Percentiles rank a stretch among this genome's conserved stretches.
Evolutionary conservation across 2,113 vertebrate species (phyloP).

Genomic region (Perca fluviatilis): DNA sequence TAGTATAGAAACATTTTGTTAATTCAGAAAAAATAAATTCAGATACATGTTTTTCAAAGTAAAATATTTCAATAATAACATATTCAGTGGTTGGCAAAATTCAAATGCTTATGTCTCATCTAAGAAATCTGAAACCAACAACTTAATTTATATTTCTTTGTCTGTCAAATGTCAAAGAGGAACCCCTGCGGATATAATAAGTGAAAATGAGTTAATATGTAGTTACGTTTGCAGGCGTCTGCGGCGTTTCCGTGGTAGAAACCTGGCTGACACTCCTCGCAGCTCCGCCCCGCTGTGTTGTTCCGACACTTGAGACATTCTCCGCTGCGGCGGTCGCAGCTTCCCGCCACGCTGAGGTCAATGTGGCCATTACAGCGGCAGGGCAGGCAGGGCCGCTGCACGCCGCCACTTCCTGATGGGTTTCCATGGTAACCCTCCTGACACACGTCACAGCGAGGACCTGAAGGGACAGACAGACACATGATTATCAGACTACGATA

Average conservation of each 20-base stretch:
- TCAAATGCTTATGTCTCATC: too few species aligned
- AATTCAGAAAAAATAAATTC: too few species aligned
- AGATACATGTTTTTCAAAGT: too few species aligned
- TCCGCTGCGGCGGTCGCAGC: slow-evolving; percentile 87
- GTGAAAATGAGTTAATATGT: too few species aligned
- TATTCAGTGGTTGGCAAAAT: too few species aligned
- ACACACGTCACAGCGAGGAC: slow-evolving; percentile 88
- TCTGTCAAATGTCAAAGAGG: too few species aligned
- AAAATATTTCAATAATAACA: too few species aligned
- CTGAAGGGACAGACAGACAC: slow-evolving; percentile 68
- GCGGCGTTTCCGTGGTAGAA: slow-evolving; percentile 84
- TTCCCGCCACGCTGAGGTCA: slow-evolving; percentile 82
- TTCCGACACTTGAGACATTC: slow-evolving; percentile 90
- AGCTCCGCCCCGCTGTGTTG: slow-evolving; percentile 87
- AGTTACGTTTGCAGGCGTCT: slow-evolving; percentile 82
- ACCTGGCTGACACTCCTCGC: slow-evolving; percentile 86
- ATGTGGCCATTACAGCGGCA: slow-evolving; percentile 88
- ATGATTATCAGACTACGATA: too few species aligned
- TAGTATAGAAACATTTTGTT: too few species aligned
- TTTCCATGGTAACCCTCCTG: slow-evolving; percentile 90
- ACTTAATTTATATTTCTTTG: too few species aligned
- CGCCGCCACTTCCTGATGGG: slow-evolving; percentile 78
- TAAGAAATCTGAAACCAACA: too few species aligned
- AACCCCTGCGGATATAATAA: too few species aligned
- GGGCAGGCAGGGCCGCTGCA: slow-evolving; percentile 80